Base-by-base conservation (phyloP, 2,888 invertebrate species). In the Tenthredo amoena region DNA sequence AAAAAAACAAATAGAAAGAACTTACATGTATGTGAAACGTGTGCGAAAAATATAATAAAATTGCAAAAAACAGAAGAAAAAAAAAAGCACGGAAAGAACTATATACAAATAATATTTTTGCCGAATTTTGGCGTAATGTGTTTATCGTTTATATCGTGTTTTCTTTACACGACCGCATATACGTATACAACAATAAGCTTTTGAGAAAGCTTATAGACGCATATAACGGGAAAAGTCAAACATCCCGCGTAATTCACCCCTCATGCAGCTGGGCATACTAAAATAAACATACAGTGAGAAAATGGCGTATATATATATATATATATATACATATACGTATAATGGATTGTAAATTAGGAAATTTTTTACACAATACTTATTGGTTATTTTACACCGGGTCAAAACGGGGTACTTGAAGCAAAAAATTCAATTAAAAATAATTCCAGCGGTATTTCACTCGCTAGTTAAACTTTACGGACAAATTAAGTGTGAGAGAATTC, bases 331-430 rank as follows among this genome's bases (percentile, higher is more conserved):
- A 12, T 31, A 65, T 26, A n/a, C 15, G 1, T n/a, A 40, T 34
- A 72, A n/a, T 40, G 72, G 15, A 72, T 72, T 37, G 40, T 72
- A 37, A 72, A 72, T 72, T 37, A 37, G 72, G 15, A 37, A 72
- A 72, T 72, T 72, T 72, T 40, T 40, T 37, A 72, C 9, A 26
- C 37, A 40, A 40, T 40, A 40, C 40, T 7, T 7, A 40, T 40
- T 40, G 7, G 40, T 7, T 40, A 40, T 40, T 40, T 40, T 40
- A 40, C 6, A 40, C 40, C 6, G 40, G 40, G 6, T 0, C 2
- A 40, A 40, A 40, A 40, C 6, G 40, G 40, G 40, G 40, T 7
- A 40, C 7, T 40, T 40, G 40, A 40, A 40, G 6, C 0, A 40
- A 40, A 40, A 40, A 40, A 40, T 40, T 40, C 40, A 40, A 40